Evolutionary conservation across 2,888 invertebrate species (phyloP), one percentile per base, ranked within the genome.

Genomic region (Papilio protenor): DNA sequence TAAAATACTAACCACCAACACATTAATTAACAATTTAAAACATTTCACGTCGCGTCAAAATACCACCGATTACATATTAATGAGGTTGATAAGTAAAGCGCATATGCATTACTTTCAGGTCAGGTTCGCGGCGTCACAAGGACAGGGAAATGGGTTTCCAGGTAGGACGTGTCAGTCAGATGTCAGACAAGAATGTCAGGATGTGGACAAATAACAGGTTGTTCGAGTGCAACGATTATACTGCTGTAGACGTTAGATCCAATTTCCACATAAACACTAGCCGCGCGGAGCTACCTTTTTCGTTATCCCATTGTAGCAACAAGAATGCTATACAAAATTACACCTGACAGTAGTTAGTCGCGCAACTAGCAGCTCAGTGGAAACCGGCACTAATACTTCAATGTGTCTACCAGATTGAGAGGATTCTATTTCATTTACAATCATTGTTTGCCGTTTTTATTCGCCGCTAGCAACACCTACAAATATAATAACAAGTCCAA

Each of bases 81-180:
- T 72, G 59, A 76, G 71, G 55, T 45, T 6, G 45, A 66, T 77
- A 66, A 72, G 59, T 55, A 72, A 33, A 16, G 16, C 33, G 49
- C 33, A 55, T 40, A 33, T 72, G 61, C 64, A 73, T 66, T 66
- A 66, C n/a, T 11, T 27, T 14, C 66, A 69, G 73, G 77, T 77
- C 77, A 77, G 74, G 77, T 77, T 77, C 77, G 77, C 52, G 52
- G 23, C 45, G 66, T 18, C 55, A 45, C 49, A 27, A 33, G 77
- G 73, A 59, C 77, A 77, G 70, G 77, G 73, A 57, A 57, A 77
- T 18, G 45, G 55, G 73, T 66, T 45, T 45, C 73, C 45, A 33
- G 23, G 72, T 23, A 66, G 72, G 66, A 77, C 52, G 33, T 72
- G 40, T 27, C 64, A 33, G 21, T 72, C 33, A 61, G 49, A 52